phyloP scores from a whole-genome alignment of 2,113 vertebrate genomes.

The Scytalopus superciliaris region DNA sequence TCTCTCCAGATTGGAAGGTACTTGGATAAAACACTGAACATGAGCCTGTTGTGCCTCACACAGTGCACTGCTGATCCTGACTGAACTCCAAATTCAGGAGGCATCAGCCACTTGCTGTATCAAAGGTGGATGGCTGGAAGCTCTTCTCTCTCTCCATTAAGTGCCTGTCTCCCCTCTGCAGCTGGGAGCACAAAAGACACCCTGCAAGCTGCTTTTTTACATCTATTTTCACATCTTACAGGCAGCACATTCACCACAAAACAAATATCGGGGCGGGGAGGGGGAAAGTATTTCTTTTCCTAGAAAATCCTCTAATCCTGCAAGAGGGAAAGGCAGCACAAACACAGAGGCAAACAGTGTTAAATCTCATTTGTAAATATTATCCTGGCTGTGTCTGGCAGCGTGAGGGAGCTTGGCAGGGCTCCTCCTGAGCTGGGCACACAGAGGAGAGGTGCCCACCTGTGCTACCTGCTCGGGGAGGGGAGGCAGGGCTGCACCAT shows the following conservation, averaged over 20 bases:
- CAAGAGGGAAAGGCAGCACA: not conserved
- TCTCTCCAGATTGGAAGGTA: not conserved
- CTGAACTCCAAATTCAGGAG: rapidly evolving
- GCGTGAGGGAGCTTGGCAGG: not conserved
- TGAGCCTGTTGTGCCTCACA: not conserved
- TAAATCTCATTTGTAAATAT: not conserved
- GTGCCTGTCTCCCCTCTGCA: not conserved
- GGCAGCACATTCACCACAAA: not conserved
- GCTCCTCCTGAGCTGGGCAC: not conserved
- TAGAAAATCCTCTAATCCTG: not conserved
- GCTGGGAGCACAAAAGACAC: not conserved
- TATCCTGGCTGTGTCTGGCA: not conserved
- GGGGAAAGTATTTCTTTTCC: too few relatives aligned
- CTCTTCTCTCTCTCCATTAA: not conserved
- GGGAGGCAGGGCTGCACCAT: not conserved
- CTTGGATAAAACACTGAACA: not conserved
- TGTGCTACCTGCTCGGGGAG: not conserved
- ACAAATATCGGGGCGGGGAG: too few relatives aligned
- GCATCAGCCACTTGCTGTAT: not conserved
- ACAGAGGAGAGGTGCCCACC: not conserved
- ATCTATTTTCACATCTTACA: not conserved
- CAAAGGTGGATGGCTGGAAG: not conserved
- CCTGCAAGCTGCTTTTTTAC: not conserved
- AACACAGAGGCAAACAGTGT: not conserved
- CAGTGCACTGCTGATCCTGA: not conserved